Evolutionary conservation across 1,140 invertebrate species (phyloP).

Genomic region (Venustaconcha ellipsiformis): DNA sequence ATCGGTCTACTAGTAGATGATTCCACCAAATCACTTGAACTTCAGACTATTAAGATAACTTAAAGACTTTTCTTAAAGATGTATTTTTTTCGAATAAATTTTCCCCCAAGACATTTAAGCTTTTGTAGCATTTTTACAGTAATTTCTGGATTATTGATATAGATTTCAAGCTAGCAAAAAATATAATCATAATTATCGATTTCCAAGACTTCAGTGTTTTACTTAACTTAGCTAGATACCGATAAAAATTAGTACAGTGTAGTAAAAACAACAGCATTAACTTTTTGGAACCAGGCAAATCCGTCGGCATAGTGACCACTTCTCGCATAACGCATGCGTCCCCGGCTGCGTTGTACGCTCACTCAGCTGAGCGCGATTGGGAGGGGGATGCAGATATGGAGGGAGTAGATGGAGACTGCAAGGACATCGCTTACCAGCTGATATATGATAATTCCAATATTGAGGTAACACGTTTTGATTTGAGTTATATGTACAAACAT

Average conservation of each 20-base stretch:
- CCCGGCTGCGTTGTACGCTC: conserved; percentile 86
- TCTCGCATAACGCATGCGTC: conserved; percentile 93
- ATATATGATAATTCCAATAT: conserved; percentile 54
- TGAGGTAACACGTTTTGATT: conserved; percentile 34
- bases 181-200: too few species aligned
- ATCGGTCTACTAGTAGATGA: too few species aligned
- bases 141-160: conserved; percentile 15
- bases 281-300: conserved; percentile 74
- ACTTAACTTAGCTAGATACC: too few species aligned
- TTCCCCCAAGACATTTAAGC: not conserved
- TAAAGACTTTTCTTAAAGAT: not conserved
- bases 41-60: not conserved
- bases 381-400: conserved; percentile 56
- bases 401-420: conserved; percentile 57
- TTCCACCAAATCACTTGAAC: too few species aligned
- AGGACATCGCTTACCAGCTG: conserved; percentile 69
- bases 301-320: conserved; percentile 90
- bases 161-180: too few species aligned
- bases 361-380: conserved; percentile 74
- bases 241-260: too few species aligned
- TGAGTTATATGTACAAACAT: not conserved
- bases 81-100: not conserved
- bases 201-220: too few species aligned
- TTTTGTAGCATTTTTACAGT: not conserved
- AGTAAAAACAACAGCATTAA: too few species aligned